Base-by-base conservation (phyloP, 2,797 vertebrate genomes). In the Vireo griseus region DNA sequence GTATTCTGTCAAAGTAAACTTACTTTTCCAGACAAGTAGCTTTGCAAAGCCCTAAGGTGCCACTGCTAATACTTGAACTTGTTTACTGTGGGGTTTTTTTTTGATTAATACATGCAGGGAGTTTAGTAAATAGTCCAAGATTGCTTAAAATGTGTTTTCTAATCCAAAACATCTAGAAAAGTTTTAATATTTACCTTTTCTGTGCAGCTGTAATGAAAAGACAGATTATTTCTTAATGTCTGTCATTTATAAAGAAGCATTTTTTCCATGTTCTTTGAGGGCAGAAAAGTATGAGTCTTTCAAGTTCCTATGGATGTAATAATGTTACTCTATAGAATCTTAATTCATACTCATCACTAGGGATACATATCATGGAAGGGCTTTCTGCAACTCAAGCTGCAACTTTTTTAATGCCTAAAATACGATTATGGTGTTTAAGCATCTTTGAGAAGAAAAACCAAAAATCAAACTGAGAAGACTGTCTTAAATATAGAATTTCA, bases 1-100 rank as follows among this genome's bases (percentile, higher is more conserved):
- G 66, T 39, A 89, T 89, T 86, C 81, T 92, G 92, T 95, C 91
- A 96, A 81, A 92, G 93, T 71, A 91, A 94, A 83, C 66, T 72
- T 91, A 68, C 78, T 92, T 92, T 88, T 94, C 89, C 66, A 81
- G 92, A 86, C 62, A 85, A 87, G 82, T 18, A 83, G 71, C 55
- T 81, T 69, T 78, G 73, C 19, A 81, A 91, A 94, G 66, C 79
- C 62, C 69, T n/a, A 15, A 62, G 37, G 59, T 83, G 31, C 5
- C 44, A 35, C 72, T 11, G 11, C 26, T 83, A 88, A 88, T 86
- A 73, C 62, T 37, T 65, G 51, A 79, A 68, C 17, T 75, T 78
- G 25, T 54, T 95, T 94, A 69, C 19, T 31, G 11, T 6, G 10
- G 68, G 16, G 4, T 2, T 62, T 62, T 48, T 62, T 48, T 75